Base-by-base conservation (phyloP, 2,888 invertebrate genomes). In the Acanthoscelides obtectus region DNA sequence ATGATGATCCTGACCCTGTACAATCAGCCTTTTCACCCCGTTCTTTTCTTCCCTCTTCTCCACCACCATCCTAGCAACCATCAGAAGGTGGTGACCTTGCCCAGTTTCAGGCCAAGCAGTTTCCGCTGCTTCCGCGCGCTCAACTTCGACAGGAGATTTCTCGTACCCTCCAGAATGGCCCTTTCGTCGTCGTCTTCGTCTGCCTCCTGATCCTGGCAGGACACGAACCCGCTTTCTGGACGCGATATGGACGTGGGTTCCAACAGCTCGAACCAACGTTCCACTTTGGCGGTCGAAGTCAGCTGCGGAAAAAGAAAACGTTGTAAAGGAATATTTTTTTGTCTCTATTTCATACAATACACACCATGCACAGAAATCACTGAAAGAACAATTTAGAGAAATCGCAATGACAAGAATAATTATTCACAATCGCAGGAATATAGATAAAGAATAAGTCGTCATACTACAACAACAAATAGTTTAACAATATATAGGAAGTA, bases 241-340 rank as follows among this genome's bases (percentile, higher is more conserved):
- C 93, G 87, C 12, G 93, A 93, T 72, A 92, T 86, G 20, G 92
- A 89, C 20, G 88, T 85, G 17, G 89, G 87, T 21, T 89, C 90
- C 77, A 92, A 86, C 76, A 93, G 89, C 75, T 93, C 92, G 83
- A 94, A 94, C 94, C 94, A 94, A 69, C 93, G 89, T 81, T 93
- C 92, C 81, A 94, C 92, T 87, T 94, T 94, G 74, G 93, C 93
- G 75, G 90, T 89, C 71, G 93, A 91, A 78, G 92, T 92, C 81
- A 93, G 87, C 93, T 93, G 87, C 75, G 83, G 78, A 74, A 74
- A 64, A 73, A 27, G n/a, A n/a, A n/a, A n/a, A n/a, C n/a, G n/a
- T n/a, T n/a, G n/a, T n/a, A n/a, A n/a, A n/a, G n/a, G n/a, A n/a
- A n/a, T n/a, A n/a, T n/a, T n/a, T n/a, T n/a, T n/a, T n/a, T n/a